phyloP scores from a whole-genome alignment of 2,888 invertebrate genomes.

The Heliconius cydno region DNA sequence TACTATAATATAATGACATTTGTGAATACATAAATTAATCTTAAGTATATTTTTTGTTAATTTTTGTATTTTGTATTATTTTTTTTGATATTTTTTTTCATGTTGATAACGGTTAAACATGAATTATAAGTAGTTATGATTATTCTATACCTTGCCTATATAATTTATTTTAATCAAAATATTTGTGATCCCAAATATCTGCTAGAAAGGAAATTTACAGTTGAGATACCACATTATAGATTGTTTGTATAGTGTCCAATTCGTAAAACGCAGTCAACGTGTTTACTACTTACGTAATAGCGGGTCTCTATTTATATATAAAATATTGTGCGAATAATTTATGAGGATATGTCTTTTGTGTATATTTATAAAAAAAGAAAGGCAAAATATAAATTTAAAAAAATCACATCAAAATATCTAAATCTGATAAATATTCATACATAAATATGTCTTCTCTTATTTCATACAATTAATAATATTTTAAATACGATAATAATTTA shows the following conservation, averaged over 20 bases:
- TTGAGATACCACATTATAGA: background rate
- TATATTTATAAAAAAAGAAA: constrained; percentile 12
- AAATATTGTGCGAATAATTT: constrained; percentile 39
- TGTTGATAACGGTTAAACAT: constrained; percentile 4
- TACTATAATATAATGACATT: background rate
- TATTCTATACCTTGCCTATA: background rate
- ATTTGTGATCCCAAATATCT: constrained; percentile 6
- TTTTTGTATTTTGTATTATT: background rate
- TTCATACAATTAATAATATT: background rate
- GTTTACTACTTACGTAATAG: constrained; percentile 1
- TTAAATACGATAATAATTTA: constrained; percentile 3
- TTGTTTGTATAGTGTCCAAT: background rate
- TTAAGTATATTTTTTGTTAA: background rate
- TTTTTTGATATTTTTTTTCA: background rate
- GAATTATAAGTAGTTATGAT: background rate
- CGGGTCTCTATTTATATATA: constrained; percentile 6
- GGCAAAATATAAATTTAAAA: background rate
- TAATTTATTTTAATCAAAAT: background rate
- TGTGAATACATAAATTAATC: background rate
- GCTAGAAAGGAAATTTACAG: constrained; percentile 3
- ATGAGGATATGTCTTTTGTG: constrained; percentile 34
- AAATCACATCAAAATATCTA: constrained; percentile 1
- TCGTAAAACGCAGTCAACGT: constrained; percentile 7
- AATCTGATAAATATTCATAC: background rate
- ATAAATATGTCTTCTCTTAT: constrained; percentile 12